A percentile compares a stretch with the other conserved stretches of the same genome.
Evolutionary conservation across 2,113 vertebrate genomes (phyloP).

Genomic region (Cryptotis parvus): DNA sequence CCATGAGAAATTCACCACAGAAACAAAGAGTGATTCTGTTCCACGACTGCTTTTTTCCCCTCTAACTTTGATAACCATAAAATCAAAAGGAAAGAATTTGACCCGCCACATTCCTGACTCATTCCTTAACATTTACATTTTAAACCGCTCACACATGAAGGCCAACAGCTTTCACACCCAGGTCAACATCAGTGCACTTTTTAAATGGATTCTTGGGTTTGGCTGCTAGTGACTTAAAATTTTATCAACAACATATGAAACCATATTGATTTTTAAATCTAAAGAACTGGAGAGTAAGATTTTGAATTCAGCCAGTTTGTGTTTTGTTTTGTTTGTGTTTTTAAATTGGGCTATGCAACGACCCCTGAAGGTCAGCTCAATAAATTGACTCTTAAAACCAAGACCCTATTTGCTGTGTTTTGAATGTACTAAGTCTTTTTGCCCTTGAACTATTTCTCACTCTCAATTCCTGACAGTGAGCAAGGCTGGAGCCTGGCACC

Average conservation of each 20-base stretch:
- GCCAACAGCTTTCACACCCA: not conserved
- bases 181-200: not conserved
- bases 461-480: not conserved
- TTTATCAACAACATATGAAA: conserved; percentile 1
- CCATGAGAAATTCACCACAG: not conserved
- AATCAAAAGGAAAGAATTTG: conserved; percentile 56
- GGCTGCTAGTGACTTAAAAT: not conserved
- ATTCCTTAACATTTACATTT: not conserved
- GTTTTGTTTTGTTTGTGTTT: not conserved
- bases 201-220: conserved; percentile 27
- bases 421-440: not conserved
- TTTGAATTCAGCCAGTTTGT: not conserved
- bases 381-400: not conserved
- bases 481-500: not conserved
- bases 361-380: not conserved
- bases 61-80: conserved; percentile 24
- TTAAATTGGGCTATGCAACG: not conserved
- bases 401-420: not conserved
- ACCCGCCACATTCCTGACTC: conserved; percentile 25
- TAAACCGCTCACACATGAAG: not conserved
- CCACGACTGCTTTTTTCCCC: not conserved
- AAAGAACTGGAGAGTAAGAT: conserved; percentile 18
- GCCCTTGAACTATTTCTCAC: not conserved
- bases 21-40: conserved; percentile 1
- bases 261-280: conserved; percentile 23